Conservation (phyloP, 2,888 invertebrate genomes). For the Drosophila nigritarsus region DNA sequence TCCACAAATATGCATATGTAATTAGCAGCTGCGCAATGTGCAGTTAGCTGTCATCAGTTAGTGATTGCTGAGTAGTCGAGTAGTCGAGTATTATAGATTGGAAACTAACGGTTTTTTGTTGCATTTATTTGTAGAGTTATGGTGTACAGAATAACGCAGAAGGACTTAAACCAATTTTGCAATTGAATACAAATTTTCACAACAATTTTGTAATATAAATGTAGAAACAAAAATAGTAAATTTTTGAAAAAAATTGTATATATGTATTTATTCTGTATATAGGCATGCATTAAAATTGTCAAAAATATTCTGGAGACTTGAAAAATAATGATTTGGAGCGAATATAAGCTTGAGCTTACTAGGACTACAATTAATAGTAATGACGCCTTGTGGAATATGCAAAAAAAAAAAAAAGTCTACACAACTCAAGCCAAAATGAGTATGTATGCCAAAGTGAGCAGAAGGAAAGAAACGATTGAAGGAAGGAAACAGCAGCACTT, state of each 20-base stretch:
- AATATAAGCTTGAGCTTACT: neutral
- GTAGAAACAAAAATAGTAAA: neutral
- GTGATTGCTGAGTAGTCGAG: neutral
- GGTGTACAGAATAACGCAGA: neutral
- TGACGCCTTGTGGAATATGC: constrained; percentile 2
- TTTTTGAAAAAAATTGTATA: neutral
- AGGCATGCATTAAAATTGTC: too few relatives aligned
- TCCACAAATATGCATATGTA: constrained; percentile 33
- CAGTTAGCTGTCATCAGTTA: constrained; percentile 13
- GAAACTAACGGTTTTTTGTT: neutral
- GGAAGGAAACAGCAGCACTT: constrained; percentile 22
- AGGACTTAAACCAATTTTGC: neutral
- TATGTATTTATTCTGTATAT: neutral
- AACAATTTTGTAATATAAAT: neutral
- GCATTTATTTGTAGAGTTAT: neutral
- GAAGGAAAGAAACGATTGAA: neutral
- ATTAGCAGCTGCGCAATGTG: constrained; percentile 37
- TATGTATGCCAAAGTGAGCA: constrained; percentile 4
- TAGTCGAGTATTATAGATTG: neutral
- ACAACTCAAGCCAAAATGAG: constrained; percentile 21
- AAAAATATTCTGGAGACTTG: neutral
- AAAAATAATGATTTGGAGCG: neutral
- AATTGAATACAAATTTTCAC: neutral
- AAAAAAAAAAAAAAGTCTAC: constrained; percentile 30
- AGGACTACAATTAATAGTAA: neutral